Evolutionary conservation across 1,140 invertebrate genomes (phyloP).

Genomic region (Drosophila mayri): DNA sequence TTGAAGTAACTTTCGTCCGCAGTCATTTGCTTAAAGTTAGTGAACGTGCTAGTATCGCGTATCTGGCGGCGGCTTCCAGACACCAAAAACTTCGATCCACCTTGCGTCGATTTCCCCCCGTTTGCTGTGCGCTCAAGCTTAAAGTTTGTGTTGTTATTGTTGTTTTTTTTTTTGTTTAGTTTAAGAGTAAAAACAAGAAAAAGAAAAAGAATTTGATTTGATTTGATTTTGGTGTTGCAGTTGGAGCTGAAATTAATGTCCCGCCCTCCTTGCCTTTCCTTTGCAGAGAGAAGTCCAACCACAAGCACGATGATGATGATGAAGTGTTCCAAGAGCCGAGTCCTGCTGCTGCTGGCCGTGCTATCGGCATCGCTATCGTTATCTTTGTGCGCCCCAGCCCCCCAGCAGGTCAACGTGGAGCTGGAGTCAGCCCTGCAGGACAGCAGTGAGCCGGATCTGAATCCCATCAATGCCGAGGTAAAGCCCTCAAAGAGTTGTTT

Average conservation of each 20-base stretch:
- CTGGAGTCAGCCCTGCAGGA: constrained; percentile 44
- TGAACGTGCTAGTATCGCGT: constrained; percentile 84
- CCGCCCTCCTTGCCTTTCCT: background rate
- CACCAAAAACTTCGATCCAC: constrained; percentile 14
- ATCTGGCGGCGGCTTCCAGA: constrained; percentile 64
- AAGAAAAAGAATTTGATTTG: constrained; percentile 2
- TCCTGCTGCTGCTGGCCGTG: constrained; percentile 53
- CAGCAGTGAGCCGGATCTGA: constrained; percentile 69
- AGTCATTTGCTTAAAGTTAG: constrained; percentile 85
- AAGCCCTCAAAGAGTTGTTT: constrained; percentile 5
- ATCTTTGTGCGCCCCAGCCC: constrained; percentile 48
- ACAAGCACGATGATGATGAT: constrained; percentile 22
- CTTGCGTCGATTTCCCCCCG: constrained; percentile 5
- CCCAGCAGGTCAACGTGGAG: constrained; percentile 28
- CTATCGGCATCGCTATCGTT: constrained; percentile 51
- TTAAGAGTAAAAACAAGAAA: background rate
- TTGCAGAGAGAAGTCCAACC: constrained; percentile 1
- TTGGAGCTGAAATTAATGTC: background rate
- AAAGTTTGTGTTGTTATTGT: constrained; percentile 31
- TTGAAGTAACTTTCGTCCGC: constrained; percentile 84
- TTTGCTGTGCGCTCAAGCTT: constrained; percentile 23
- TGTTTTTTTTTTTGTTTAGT: background rate
- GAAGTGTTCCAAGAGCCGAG: constrained; percentile 52
- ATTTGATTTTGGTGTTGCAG: background rate
- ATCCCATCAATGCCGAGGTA: constrained; percentile 84